Conservation (phyloP, 2,797 vertebrate species). For the Gymnoscopelus microlampas region DNA sequence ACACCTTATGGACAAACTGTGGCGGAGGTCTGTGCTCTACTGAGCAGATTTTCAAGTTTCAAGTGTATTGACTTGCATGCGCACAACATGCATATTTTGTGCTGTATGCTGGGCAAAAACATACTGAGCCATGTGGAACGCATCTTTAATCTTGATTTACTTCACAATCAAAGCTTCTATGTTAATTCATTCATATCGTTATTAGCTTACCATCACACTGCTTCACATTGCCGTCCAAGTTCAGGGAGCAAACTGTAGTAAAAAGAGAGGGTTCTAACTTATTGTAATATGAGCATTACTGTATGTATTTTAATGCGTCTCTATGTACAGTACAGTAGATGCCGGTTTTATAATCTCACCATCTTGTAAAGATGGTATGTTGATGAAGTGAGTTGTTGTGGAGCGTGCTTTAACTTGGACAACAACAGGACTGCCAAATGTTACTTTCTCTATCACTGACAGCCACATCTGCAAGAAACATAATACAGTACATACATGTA, state of each 20-base stretch:
- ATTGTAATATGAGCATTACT: neutral
- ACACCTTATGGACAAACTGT: no score
- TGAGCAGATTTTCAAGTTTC: neutral
- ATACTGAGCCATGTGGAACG: neutral
- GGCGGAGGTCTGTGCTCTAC: no score
- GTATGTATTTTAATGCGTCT: neutral
- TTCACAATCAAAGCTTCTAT: neutral
- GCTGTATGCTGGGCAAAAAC: no score
- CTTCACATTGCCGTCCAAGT: neutral
- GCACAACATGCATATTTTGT: neutral
- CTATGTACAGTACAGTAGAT: neutral
- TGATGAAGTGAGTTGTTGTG: constrained; percentile 37
- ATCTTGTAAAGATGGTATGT: constrained; percentile 57
- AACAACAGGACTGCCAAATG: constrained; percentile 55
- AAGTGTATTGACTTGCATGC: neutral
- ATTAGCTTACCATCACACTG: constrained; percentile 51
- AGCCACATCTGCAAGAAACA: constrained; percentile 60
- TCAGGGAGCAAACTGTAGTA: constrained; percentile 50
- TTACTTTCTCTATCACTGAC: constrained; percentile 51
- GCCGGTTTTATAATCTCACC: constrained; percentile 49
- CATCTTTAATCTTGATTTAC: neutral
- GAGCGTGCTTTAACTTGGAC: constrained; percentile 43
- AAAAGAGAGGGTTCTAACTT: neutral
- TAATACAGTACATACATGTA: neutral
- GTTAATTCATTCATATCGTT: neutral